phyloP scores from a whole-genome alignment of 2,113 vertebrate genomes.

The Taurulus bubalis region DNA sequence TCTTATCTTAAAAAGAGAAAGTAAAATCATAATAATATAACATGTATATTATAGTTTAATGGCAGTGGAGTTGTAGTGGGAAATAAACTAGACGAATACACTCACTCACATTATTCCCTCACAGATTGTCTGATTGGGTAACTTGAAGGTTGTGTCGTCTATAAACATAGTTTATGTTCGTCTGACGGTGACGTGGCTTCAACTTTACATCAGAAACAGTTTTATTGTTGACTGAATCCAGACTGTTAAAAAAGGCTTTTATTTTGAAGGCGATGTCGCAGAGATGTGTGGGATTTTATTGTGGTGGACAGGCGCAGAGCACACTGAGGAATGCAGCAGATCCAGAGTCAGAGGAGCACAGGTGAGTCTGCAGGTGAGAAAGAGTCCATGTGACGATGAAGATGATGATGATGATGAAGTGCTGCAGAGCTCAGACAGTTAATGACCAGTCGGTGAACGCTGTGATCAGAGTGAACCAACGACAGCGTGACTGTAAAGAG shows the following conservation, averaged over 20 bases:
- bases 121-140: no score
- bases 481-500: neutral
- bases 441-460: constrained; percentile 16
- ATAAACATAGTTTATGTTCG: neutral
- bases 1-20: no score
- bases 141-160: neutral
- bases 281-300: constrained; percentile 36
- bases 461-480: constrained; percentile 32
- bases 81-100: neutral
- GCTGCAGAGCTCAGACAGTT: constrained; percentile 6
- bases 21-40: neutral
- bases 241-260: constrained; percentile 8
- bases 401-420: neutral
- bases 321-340: constrained; percentile 60
- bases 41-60: neutral
- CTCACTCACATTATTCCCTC: neutral
- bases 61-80: neutral
- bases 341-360: constrained; percentile 21
- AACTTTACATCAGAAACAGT: neutral
- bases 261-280: constrained; percentile 15
- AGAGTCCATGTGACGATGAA: neutral
- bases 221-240: neutral
- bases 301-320: constrained; percentile 21
- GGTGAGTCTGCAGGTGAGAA: neutral
- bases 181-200: neutral